Evolutionary conservation across 2,113 vertebrate species (phyloP).

Genomic region (Sylvicapra grimmia): DNA sequence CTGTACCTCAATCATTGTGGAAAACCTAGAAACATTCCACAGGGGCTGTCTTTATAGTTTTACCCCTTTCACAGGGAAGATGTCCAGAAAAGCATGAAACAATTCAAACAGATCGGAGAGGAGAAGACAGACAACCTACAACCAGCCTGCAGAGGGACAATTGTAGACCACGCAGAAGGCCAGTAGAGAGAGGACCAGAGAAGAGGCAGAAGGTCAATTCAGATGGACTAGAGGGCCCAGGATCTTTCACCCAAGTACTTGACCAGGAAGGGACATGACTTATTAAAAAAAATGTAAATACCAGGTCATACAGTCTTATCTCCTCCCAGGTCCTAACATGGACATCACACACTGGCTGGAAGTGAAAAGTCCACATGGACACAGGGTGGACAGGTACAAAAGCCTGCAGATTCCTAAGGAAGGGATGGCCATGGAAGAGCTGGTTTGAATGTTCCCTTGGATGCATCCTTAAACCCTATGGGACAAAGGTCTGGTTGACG

Average conservation of each 20-base stretch:
- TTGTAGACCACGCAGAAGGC: fast-evolving
- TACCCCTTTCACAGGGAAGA: too few species aligned
- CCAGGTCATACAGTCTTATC: not conserved
- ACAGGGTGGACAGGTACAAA: not conserved
- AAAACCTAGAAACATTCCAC: not conserved
- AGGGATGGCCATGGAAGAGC: too few species aligned
- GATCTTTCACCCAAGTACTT: not conserved
- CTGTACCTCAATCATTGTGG: fast-evolving
- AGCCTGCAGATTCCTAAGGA: not conserved
- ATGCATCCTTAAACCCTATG: fast-evolving
- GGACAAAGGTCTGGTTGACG: not conserved
- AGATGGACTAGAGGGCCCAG: not conserved
- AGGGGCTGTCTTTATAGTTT: not conserved
- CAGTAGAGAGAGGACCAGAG: not conserved
- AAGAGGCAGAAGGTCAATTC: not conserved
- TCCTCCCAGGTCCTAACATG: not conserved
- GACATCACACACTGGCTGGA: too few species aligned
- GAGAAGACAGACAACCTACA: not conserved
- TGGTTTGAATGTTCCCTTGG: too few species aligned
- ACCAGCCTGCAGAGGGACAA: not conserved
- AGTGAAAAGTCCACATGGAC: not conserved
- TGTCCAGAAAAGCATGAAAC: not conserved
- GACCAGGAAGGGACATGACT: not conserved
- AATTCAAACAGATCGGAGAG: not conserved
- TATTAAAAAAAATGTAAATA: not conserved